Conservation (phyloP, 1,140 invertebrate species). For the Yoshiicerus persimilis region DNA sequence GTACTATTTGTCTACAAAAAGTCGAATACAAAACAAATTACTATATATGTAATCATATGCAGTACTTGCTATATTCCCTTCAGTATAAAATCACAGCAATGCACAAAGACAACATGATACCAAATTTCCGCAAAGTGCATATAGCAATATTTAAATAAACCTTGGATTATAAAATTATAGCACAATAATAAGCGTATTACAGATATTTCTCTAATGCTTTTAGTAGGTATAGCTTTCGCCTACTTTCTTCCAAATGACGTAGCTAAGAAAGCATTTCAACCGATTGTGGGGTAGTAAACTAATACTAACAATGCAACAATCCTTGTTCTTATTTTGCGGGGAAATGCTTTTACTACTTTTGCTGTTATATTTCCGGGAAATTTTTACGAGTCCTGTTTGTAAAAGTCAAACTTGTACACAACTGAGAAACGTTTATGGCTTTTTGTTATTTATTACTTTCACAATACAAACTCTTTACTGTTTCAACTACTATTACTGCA, state of each 20-base stretch:
- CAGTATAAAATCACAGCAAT: no score
- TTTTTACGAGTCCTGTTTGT: background rate
- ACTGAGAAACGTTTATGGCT: background rate
- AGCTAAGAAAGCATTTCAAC: background rate
- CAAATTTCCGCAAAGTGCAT: no score
- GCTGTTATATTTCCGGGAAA: background rate
- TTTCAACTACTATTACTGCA: background rate
- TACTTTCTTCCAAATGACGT: background rate
- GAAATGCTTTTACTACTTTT: background rate
- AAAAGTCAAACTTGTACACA: background rate
- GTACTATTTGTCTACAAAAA: background rate
- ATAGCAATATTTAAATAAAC: no score
- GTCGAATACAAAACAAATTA: background rate
- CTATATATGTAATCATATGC: background rate
- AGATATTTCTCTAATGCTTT: no score
- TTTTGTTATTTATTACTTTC: background rate
- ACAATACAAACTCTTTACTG: background rate
- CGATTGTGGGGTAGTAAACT: background rate
- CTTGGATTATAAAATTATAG: no score
- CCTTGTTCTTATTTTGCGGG: background rate
- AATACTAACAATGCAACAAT: background rate
- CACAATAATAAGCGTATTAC: no score
- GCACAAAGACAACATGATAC: no score
- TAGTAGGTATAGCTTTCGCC: no score
- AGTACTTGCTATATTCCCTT: no score